Percentiles rank a stretch among this genome's conserved stretches.
phyloP scores from a whole-genome alignment of 2,797 vertebrate genomes.

The Lophotriccus pileatus region DNA sequence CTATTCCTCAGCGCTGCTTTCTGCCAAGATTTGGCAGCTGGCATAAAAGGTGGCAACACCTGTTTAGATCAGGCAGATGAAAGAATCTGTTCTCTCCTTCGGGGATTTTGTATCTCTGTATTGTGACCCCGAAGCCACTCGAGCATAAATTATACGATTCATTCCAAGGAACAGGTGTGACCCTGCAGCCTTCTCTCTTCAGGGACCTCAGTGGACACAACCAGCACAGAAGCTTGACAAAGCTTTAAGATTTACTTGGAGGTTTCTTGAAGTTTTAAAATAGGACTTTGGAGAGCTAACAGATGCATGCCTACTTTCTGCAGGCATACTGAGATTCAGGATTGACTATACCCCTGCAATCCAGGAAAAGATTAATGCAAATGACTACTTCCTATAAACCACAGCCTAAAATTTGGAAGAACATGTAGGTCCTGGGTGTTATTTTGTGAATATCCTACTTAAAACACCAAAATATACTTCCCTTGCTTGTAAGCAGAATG shows the following conservation, averaged over 20 bases:
- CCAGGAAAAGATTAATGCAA: neutral
- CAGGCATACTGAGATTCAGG: neutral
- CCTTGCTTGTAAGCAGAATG: neutral
- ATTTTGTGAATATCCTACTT: neutral
- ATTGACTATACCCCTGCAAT: neutral
- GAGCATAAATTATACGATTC: conserved; percentile 39
- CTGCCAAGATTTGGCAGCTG: conserved; percentile 57
- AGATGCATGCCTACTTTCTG: neutral
- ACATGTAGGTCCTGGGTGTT: neutral
- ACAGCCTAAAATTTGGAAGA: neutral
- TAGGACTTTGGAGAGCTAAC: neutral
- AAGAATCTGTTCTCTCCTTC: conserved; percentile 20
- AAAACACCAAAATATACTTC: neutral
- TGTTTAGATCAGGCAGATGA: conserved; percentile 65
- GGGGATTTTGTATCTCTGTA: neutral
- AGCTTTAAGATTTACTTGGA: neutral
- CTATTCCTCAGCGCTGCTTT: conserved; percentile 5
- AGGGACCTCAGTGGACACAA: neutral
- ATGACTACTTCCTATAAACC: neutral
- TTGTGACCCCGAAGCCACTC: conserved; percentile 26
- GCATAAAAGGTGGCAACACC: conserved; percentile 54
- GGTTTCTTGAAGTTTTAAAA: conserved; percentile 3
- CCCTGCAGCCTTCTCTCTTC: neutral
- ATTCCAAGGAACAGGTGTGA: conserved; percentile 68
- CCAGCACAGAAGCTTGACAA: neutral